Evolutionary conservation across 2,797 vertebrate species (phyloP).

Genomic region (Orientallactaga sibirica): DNA sequence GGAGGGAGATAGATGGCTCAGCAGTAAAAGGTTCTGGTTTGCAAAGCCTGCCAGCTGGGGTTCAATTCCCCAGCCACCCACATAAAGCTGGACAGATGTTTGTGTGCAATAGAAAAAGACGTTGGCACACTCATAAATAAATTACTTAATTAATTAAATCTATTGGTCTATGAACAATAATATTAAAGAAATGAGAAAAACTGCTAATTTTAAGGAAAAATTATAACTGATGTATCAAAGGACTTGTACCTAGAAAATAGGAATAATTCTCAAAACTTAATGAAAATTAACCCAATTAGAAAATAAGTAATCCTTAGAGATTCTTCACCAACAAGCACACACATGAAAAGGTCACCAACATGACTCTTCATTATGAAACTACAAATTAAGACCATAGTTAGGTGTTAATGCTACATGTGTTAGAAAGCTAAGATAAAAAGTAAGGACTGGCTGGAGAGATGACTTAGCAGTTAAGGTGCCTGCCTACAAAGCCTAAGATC

Average conservation of each 20-base stretch:
- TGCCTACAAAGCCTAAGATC: no score
- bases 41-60: no score
- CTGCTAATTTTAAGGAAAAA: neutral
- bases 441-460: no score
- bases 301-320: neutral
- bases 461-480: no score
- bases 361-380: neutral
- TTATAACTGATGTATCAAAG: neutral
- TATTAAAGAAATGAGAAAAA: neutral
- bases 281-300: neutral
- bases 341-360: neutral
- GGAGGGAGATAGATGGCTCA: no score
- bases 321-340: neutral
- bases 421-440: neutral
- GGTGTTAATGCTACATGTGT: accelerated
- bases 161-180: neutral
- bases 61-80: no score
- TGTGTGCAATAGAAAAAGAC: no score
- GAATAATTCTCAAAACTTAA: neutral
- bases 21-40: no score
- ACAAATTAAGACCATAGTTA: neutral
- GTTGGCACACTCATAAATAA: no score
- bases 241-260: neutral
- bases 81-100: no score
- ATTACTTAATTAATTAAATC: no score